Percentiles rank a stretch among this genome's conserved stretches.
These are phyloP conservation scores for Sweltsa coloradensis DNA, from an alignment of 1,140 invertebrate species.

Conservation along the genomic window DNA sequence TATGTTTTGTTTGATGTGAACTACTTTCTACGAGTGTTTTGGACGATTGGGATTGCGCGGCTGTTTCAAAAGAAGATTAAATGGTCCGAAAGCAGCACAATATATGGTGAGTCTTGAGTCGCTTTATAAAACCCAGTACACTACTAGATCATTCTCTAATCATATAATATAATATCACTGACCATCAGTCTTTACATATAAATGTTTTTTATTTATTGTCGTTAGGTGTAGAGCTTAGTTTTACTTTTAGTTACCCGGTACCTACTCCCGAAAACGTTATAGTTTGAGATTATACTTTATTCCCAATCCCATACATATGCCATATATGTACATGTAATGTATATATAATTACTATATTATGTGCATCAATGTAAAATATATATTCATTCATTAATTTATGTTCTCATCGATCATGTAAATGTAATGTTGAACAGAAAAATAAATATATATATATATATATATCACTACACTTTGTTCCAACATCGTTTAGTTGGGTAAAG, in stretches of 20 bases:
- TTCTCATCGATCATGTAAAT: too few species aligned
- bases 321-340: too few species aligned
- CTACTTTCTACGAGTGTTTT: conserved; percentile 54
- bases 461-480: too few species aligned
- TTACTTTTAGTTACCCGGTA: not conserved
- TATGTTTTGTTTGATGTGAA: conserved; percentile 66
- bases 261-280: not conserved
- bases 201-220: too few species aligned
- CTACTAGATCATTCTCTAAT: not conserved
- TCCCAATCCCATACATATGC: too few species aligned
- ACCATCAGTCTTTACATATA: not conserved
- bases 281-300: not conserved
- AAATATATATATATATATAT: too few species aligned
- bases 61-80: conserved; percentile 53
- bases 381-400: too few species aligned
- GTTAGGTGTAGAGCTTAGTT: too few species aligned
- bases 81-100: conserved; percentile 49
- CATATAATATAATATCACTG: not conserved
- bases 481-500: too few species aligned
- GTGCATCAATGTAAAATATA: too few species aligned
- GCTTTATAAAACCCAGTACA: not conserved
- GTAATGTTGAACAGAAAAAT: too few species aligned
- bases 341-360: too few species aligned
- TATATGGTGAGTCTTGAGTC: conserved; percentile 44
- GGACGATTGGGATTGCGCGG: conserved; percentile 46